Conservation (phyloP, 1,140 invertebrate genomes). For the Thalassaphorura encarpata region DNA sequence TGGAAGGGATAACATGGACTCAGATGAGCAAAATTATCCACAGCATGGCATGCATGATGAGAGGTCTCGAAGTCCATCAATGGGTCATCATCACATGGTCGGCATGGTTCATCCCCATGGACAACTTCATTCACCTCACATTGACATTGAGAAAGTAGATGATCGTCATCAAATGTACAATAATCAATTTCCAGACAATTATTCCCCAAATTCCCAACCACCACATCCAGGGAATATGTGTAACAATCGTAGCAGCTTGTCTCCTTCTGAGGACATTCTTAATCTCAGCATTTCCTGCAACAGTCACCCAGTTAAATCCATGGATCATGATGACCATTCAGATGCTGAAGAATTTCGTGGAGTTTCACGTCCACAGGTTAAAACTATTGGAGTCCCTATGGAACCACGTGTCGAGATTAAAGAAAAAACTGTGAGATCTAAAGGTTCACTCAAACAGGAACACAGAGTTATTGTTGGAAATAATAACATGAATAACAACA, state of each 20-base stretch:
- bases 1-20: background rate
- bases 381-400: too few species aligned
- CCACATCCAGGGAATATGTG: slow-evolving; percentile 24
- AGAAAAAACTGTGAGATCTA: too few species aligned
- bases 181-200: slow-evolving; percentile 19
- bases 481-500: slow-evolving; percentile 40
- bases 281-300: slow-evolving; percentile 38
- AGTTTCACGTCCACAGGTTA: too few species aligned
- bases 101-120: too few species aligned
- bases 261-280: slow-evolving; percentile 32
- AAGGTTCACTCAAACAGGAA: slow-evolving; percentile 8
- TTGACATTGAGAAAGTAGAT: slow-evolving; percentile 25
- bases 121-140: slow-evolving; percentile 16
- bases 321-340: slow-evolving; percentile 27
- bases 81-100: slow-evolving; percentile 14
- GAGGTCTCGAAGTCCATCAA: slow-evolving; percentile 23
- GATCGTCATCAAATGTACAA: slow-evolving; percentile 22
- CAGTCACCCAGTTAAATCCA: slow-evolving; percentile 18
- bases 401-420: too few species aligned
- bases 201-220: slow-evolving; percentile 12
- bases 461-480: slow-evolving; percentile 46
- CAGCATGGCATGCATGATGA: slow-evolving; percentile 9
- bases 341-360: too few species aligned
- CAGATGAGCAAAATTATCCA: background rate
- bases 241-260: slow-evolving; percentile 25